These are phyloP conservation scores for Nesogale talazaci DNA, from an alignment of 2,113 vertebrate species.

Conservation along the genomic window DNA sequence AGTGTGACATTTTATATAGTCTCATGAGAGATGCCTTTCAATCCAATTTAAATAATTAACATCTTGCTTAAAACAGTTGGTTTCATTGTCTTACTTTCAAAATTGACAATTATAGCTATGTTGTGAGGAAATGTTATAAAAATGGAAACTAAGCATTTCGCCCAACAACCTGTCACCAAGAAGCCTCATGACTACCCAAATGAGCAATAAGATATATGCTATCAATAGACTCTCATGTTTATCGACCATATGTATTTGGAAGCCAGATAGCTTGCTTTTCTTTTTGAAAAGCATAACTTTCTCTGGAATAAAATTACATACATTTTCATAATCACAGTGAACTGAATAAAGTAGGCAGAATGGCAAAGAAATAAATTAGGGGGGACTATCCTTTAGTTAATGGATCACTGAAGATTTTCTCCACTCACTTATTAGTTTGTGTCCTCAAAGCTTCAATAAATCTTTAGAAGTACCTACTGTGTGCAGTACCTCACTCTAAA, in stretches of 20 bases:
- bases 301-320: background rate
- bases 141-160: slow-evolving; percentile 20
- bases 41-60: slow-evolving; percentile 17
- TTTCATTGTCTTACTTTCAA: slow-evolving; percentile 32
- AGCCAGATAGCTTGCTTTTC: background rate
- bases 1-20: slow-evolving; percentile 28
- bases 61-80: background rate
- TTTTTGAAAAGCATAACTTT: slow-evolving; percentile 23
- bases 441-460: background rate
- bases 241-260: slow-evolving; percentile 45
- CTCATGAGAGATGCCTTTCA: background rate
- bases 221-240: slow-evolving; percentile 36
- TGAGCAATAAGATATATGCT: background rate
- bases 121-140: background rate
- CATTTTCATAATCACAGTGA: slow-evolving; percentile 16
- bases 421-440: slow-evolving; percentile 11
- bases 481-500: background rate
- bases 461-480: background rate
- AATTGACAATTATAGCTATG: background rate
- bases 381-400: background rate
- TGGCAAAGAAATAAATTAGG: background rate
- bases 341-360: slow-evolving; percentile 6
- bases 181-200: slow-evolving; percentile 8
- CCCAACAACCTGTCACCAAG: slow-evolving; percentile 17
- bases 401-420: background rate